Evolutionary conservation across 2,888 invertebrate genomes (phyloP).

Genomic region (Priocnemis perturbator): DNA sequence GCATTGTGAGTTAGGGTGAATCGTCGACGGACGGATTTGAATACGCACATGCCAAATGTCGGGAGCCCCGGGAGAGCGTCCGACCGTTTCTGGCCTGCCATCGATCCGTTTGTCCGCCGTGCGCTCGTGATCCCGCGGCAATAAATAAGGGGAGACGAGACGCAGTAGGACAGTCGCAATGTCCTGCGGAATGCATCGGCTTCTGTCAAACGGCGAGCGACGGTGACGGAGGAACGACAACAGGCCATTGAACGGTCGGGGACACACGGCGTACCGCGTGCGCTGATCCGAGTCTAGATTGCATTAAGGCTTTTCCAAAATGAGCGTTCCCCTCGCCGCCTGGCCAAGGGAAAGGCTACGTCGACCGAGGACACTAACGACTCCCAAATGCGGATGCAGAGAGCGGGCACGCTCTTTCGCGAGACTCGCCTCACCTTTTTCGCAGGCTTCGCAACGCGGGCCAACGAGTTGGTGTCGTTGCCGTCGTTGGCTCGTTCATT

Average conservation of each 20-base stretch:
- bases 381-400: conserved; percentile 55
- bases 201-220: conserved; percentile 67
- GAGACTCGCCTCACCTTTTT: too few relatives aligned
- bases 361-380: conserved; percentile 55
- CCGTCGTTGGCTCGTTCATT: too few relatives aligned
- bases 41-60: conserved; percentile 71
- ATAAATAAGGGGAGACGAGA: conserved; percentile 71
- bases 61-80: conserved; percentile 34
- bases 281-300: conserved; percentile 68
- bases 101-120: conserved; percentile 58
- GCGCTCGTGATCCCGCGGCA: conserved; percentile 60
- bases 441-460: too few relatives aligned
- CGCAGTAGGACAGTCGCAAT: conserved; percentile 68
- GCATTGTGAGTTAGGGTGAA: conserved; percentile 54
- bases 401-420: too few relatives aligned
- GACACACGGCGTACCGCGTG: conserved; percentile 43
- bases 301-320: conserved; percentile 72
- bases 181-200: conserved; percentile 72
- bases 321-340: conserved; percentile 58
- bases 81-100: conserved; percentile 48
- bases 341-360: conserved; percentile 1
- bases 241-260: conserved; percentile 50
- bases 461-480: too few relatives aligned
- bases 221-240: conserved; percentile 40
- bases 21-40: conserved; percentile 63